Conservation (phyloP, 2,888 invertebrate species). For the Spisula solida region DNA sequence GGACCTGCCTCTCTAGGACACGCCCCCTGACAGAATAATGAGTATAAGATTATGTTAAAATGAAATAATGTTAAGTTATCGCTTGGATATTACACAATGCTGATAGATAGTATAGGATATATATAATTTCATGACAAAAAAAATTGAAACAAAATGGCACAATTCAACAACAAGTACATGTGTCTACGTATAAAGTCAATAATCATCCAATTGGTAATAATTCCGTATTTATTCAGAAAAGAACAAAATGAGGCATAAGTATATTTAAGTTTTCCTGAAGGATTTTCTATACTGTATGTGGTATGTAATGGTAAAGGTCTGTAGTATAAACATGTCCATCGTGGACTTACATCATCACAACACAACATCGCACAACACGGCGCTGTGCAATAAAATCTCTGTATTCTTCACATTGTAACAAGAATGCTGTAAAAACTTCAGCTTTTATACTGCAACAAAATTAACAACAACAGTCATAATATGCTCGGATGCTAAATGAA, state of each 20-base stretch:
- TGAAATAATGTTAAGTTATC: slow-evolving; percentile 12
- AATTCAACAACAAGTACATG: slow-evolving; percentile 63
- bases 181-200: slow-evolving; percentile 5
- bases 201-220: not conserved
- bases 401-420: not conserved
- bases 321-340: not conserved
- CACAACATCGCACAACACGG: slow-evolving; percentile 2
- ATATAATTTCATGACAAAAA: slow-evolving; percentile 37
- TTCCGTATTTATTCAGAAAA: slow-evolving; percentile 3
- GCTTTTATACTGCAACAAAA: slow-evolving; percentile 3
- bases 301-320: not conserved
- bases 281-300: not conserved
- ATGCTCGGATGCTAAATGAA: not conserved
- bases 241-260: not conserved
- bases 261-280: not conserved
- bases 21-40: not conserved
- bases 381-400: not conserved
- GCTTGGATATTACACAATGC: slow-evolving; percentile 7
- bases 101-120: not conserved
- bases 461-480: not conserved
- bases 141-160: slow-evolving; percentile 68
- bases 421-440: not conserved
- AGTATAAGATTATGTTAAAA: not conserved
- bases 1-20: not conserved
- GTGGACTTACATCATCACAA: not conserved